These are phyloP conservation scores for Tiliacea citrago DNA, from an alignment of 2,888 invertebrate species.

Conservation along the genomic window DNA sequence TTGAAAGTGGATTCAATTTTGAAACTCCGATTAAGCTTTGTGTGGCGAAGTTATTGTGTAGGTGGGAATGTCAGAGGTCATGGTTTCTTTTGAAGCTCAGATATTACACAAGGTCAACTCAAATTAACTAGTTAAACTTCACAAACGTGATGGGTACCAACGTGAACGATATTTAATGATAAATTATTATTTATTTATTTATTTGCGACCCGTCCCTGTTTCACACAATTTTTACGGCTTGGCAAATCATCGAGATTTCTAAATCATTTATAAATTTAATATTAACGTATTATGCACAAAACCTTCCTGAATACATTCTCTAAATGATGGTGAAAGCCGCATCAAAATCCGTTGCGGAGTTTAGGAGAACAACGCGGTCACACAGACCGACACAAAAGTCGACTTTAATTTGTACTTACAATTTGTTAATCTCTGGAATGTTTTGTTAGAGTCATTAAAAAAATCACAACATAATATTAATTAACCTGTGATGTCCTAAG, in stretches of 20 bases:
- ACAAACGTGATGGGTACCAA: neutral
- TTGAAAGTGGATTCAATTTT: constrained; percentile 25
- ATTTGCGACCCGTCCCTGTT: neutral
- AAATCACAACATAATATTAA: neutral
- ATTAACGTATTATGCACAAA: neutral
- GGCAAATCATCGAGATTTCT: neutral
- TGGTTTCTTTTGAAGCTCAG: neutral
- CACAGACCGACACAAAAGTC: too few relatives aligned
- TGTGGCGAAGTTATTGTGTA: constrained; percentile 4
- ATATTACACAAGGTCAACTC: neutral
- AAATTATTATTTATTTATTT: neutral
- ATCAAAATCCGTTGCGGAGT: neutral
- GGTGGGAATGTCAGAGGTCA: neutral
- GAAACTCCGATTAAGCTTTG: constrained; percentile 10
- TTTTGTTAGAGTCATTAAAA: neutral
- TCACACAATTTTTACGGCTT: neutral
- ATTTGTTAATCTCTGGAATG: neutral
- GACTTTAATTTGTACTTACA: neutral
- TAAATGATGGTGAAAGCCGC: neutral
- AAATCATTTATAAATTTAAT: neutral
- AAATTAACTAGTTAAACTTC: neutral
- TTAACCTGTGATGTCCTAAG: neutral
- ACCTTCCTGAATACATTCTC: neutral
- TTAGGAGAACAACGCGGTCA: neutral
- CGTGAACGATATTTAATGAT: neutral